Conservation (phyloP, 2,888 invertebrate species). For the Aromia moschata region DNA sequence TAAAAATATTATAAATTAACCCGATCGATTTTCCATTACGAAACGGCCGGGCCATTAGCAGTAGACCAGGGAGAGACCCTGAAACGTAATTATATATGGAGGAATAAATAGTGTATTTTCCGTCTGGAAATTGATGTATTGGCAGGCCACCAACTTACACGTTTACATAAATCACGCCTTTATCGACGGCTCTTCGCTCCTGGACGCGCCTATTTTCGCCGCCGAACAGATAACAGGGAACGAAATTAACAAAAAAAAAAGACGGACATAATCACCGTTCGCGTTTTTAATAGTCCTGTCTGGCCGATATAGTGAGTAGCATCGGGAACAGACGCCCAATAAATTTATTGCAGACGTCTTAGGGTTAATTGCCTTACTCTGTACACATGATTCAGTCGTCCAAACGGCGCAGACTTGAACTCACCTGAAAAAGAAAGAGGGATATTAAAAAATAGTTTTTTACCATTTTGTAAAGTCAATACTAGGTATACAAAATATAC, state of each 20-base stretch:
- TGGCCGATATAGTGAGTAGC: not conserved
- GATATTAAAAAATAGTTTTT: too few species aligned
- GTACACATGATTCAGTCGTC: not conserved
- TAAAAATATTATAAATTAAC: slow-evolving; percentile 28
- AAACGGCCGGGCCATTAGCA: slow-evolving; percentile 8
- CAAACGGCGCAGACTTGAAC: not conserved
- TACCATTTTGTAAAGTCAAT: too few species aligned
- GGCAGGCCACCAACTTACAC: slow-evolving; percentile 39
- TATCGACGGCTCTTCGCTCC: slow-evolving; percentile 30
- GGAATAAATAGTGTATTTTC: slow-evolving; percentile 33
- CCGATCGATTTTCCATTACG: slow-evolving; percentile 29
- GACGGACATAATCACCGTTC: not conserved
- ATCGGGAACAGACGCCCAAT: not conserved
- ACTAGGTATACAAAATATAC: too few species aligned
- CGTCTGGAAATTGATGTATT: slow-evolving; percentile 39
- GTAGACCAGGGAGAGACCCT: slow-evolving; percentile 18
- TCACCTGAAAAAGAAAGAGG: too few species aligned
- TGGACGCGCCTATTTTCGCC: slow-evolving; percentile 18
- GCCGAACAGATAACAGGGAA: not conserved
- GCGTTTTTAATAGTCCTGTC: not conserved
- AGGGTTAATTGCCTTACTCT: not conserved
- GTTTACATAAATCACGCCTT: slow-evolving; percentile 42
- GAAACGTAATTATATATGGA: slow-evolving; percentile 30
- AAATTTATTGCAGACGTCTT: not conserved
- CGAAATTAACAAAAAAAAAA: not conserved